These are phyloP conservation scores for Hormaphis cornu DNA, from an alignment of 1,140 invertebrate genomes.

Conservation along the genomic window DNA sequence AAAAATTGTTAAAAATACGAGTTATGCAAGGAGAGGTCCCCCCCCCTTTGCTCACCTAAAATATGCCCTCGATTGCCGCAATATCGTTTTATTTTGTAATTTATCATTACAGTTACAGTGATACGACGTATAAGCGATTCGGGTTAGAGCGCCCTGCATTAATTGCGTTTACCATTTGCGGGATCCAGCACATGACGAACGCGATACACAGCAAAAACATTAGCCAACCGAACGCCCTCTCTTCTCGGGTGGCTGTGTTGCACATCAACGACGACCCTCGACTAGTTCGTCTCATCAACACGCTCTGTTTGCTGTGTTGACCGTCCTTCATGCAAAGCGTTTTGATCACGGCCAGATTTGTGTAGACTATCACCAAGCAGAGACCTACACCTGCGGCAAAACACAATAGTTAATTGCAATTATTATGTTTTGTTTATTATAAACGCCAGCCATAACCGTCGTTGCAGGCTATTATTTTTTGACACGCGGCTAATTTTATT, in stretches of 20 bases:
- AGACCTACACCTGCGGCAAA: constrained; percentile 55
- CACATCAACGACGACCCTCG: constrained; percentile 36
- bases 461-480: neutral
- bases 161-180: constrained; percentile 67
- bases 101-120: too few species aligned
- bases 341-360: constrained; percentile 69
- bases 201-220: constrained; percentile 73
- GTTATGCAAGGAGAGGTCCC: too few species aligned
- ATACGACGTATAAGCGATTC: too few species aligned
- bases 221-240: constrained; percentile 69
- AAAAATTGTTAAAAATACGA: too few species aligned
- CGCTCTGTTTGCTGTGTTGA: constrained; percentile 22
- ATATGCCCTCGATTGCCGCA: too few species aligned
- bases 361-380: constrained; percentile 65
- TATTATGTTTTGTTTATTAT: neutral
- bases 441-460: neutral
- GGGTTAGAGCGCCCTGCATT: too few species aligned
- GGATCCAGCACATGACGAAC: constrained; percentile 76
- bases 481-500: neutral
- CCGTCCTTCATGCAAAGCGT: constrained; percentile 45
- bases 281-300: constrained; percentile 37
- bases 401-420: constrained; percentile 5
- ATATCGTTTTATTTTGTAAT: too few species aligned
- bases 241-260: constrained; percentile 55
- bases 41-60: too few species aligned